Percentiles rank a stretch among this genome's conserved stretches.
Evolutionary conservation across 2,888 invertebrate species (phyloP).

Genomic region (Cantharis nigra): DNA sequence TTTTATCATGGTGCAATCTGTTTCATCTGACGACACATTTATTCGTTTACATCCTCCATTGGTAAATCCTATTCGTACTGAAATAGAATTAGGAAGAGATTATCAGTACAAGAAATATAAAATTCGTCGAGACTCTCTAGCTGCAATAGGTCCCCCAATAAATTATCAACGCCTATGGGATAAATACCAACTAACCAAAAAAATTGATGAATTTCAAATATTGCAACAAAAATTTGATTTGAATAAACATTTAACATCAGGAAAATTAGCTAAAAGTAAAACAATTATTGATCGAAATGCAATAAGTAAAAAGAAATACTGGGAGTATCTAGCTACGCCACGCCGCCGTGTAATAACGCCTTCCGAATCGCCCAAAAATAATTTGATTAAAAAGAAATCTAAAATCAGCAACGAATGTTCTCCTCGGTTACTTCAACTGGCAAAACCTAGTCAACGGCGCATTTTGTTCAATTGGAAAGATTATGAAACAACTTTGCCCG

Average conservation of each 20-base stretch:
- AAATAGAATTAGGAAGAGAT: not conserved
- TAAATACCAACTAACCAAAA: not conserved
- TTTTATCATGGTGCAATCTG: not conserved
- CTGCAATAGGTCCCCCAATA: not conserved
- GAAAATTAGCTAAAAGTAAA: not conserved
- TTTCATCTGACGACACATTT: not conserved
- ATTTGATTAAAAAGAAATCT: not conserved
- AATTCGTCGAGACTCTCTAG: not conserved
- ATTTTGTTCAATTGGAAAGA: conserved; percentile 46
- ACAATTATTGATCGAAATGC: not conserved
- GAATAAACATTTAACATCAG: not conserved
- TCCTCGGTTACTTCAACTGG: conserved; percentile 45
- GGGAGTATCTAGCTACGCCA: not conserved
- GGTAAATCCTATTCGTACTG: not conserved
- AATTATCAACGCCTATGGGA: not conserved
- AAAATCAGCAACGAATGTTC: conserved; percentile 39
- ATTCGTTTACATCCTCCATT: not conserved
- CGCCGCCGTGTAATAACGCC: not conserved
- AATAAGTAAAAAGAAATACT: conserved; percentile 2
- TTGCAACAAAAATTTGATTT: not conserved
- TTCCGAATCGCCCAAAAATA: not conserved
- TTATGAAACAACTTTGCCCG: conserved; percentile 38
- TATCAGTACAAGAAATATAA: not conserved
- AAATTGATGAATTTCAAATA: not conserved
- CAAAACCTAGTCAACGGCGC: conserved; percentile 43